These are phyloP conservation scores for Mimas tiliae DNA, from an alignment of 2,888 invertebrate species.

Conservation along the genomic window DNA sequence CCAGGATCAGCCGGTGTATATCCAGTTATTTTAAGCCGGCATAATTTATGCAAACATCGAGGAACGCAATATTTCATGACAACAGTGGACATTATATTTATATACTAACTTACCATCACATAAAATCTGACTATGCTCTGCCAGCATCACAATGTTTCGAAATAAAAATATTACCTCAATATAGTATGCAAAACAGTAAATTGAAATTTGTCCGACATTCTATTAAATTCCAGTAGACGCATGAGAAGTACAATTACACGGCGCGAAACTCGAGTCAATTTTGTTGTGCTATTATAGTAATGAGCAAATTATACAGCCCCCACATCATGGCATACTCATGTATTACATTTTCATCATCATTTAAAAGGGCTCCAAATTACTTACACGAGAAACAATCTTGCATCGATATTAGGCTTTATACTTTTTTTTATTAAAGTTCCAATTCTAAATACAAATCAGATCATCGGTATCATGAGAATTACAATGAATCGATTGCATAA, in stretches of 20 bases:
- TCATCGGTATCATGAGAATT: conserved; percentile 32
- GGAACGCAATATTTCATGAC: no score
- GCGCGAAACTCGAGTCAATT: conserved; percentile 64
- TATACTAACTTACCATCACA: no score
- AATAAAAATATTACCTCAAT: no score
- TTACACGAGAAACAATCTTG: background rate
- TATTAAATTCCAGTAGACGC: conserved; percentile 39
- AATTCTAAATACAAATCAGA: conserved; percentile 2
- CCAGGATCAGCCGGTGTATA: no score
- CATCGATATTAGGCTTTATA: background rate
- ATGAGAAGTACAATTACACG: conserved; percentile 53
- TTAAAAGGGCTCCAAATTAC: conserved; percentile 42
- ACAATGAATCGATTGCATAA: conserved; percentile 54
- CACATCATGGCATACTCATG: conserved; percentile 50
- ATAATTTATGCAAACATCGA: no score
- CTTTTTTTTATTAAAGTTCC: background rate
- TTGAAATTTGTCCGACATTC: conserved; percentile 24
- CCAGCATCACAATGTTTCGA: no score
- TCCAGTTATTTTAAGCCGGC: no score
- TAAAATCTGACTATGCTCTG: no score
- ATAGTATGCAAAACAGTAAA: background rate
- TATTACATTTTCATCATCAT: conserved; percentile 67
- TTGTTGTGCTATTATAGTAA: conserved; percentile 66
- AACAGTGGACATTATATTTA: no score
- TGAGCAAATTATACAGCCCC: conserved; percentile 66